Percentiles rank a stretch among this genome's conserved stretches.
phyloP scores from a whole-genome alignment of 30 jellyfish, hydroid and myxozoan genomes.

The Phacellophora camtschatica region DNA sequence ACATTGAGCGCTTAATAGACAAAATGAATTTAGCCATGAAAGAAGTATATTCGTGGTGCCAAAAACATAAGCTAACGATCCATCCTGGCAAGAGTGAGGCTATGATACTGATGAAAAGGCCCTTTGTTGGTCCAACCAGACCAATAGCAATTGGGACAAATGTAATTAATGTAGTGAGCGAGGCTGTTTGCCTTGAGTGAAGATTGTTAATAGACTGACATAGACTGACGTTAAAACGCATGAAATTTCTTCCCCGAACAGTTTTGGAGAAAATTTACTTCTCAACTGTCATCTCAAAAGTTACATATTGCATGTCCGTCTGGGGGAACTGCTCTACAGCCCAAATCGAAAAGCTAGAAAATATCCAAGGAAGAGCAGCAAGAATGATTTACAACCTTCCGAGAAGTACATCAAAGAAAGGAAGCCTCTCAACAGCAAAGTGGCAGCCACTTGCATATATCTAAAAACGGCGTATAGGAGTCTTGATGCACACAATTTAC shows the following conservation, averaged over 20 bases:
- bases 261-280: conserved; percentile 6
- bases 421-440: neutral
- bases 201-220: neutral
- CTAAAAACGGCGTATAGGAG: neutral
- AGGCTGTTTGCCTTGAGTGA: too few species aligned
- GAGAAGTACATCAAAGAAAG: neutral
- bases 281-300: conserved; percentile 4
- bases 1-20: too few species aligned
- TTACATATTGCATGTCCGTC: conserved; percentile 28
- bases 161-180: too few species aligned
- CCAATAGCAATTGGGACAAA: too few species aligned
- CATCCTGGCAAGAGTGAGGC: too few species aligned
- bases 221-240: conserved; percentile 8
- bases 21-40: neutral
- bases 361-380: too few species aligned
- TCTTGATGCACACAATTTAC: too few species aligned
- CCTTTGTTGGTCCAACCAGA: conserved; percentile 43
- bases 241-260: neutral
- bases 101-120: conserved; percentile 17
- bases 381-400: neutral
- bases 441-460: neutral
- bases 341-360: neutral
- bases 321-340: conserved; percentile 38
- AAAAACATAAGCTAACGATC: neutral
- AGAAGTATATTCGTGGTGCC: neutral